Evolutionary conservation across 2,113 vertebrate genomes (phyloP).

Genomic region (Vanacampus margaritifer): DNA sequence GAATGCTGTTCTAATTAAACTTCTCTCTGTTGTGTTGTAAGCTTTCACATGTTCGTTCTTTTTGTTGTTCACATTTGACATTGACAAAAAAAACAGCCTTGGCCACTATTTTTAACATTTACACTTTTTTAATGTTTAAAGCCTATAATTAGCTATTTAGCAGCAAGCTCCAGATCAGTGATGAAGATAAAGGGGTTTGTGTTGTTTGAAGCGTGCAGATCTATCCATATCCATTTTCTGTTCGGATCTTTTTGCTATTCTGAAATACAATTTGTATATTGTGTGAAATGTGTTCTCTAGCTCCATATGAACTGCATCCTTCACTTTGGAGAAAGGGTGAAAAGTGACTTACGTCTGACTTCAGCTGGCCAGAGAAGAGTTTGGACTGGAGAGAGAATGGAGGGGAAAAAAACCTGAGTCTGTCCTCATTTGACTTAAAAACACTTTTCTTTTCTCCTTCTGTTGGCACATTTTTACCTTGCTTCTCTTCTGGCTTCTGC

Average conservation of each 20-base stretch:
- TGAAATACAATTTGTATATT: not conserved
- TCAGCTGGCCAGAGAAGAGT: slow-evolving; percentile 43
- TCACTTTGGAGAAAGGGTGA: not conserved
- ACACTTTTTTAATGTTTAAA: not conserved
- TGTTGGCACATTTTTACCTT: not conserved
- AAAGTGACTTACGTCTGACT: slow-evolving; percentile 9
- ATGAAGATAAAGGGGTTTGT: not conserved
- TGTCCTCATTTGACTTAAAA: no score
- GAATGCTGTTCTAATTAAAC: slow-evolving; percentile 40
- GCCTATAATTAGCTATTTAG: not conserved
- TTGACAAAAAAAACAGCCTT: not conserved
- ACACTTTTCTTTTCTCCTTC: not conserved
- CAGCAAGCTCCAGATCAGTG: not conserved
- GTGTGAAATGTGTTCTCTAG: not conserved
- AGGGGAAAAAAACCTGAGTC: not conserved
- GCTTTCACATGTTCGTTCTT: not conserved
- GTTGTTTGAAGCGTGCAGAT: not conserved
- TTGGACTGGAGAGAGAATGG: slow-evolving; percentile 34
- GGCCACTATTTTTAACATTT: not conserved
- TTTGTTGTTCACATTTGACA: no score
- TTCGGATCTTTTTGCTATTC: not conserved
- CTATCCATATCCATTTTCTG: not conserved
- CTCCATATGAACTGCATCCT: not conserved
- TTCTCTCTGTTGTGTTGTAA: slow-evolving; percentile 31
- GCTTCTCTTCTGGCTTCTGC: slow-evolving; percentile 52